phyloP scores from a whole-genome alignment of 2,113 vertebrate genomes.

The Ginglymostoma cirratum region DNA sequence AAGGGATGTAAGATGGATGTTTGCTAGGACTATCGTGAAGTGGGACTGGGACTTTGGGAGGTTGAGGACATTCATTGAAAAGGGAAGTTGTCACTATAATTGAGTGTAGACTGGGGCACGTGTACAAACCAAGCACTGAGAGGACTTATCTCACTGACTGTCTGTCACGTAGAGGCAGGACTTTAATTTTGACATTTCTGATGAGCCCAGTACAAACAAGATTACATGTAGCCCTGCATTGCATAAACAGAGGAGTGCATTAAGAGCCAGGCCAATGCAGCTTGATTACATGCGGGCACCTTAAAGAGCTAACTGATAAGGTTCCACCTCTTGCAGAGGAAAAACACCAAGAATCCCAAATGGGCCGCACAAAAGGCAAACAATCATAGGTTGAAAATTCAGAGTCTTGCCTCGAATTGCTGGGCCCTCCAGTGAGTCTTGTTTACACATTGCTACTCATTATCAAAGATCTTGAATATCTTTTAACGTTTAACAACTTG shows the following conservation, averaged over 20 bases:
- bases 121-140: not conserved
- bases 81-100: no score
- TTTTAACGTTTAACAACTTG: not conserved
- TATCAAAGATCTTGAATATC: not conserved
- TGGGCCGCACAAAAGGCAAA: not conserved
- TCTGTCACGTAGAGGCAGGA: not conserved
- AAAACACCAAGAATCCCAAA: not conserved
- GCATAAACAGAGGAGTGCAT: slow-evolving; percentile 7
- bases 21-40: no score
- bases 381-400: not conserved
- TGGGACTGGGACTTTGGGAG: no score
- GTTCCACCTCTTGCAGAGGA: not conserved
- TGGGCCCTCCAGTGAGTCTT: not conserved
- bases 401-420: not conserved
- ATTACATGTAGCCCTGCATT: not conserved
- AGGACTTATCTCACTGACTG: not conserved
- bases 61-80: no score
- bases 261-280: not conserved
- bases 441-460: not conserved
- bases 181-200: not conserved
- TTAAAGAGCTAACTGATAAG: not conserved
- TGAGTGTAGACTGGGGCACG: no score
- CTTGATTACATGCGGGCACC: slow-evolving; percentile 14
- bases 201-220: not conserved
- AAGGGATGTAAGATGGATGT: no score